Base-by-base conservation (phyloP, 1,140 invertebrate species). In the Amyelois transitella region DNA sequence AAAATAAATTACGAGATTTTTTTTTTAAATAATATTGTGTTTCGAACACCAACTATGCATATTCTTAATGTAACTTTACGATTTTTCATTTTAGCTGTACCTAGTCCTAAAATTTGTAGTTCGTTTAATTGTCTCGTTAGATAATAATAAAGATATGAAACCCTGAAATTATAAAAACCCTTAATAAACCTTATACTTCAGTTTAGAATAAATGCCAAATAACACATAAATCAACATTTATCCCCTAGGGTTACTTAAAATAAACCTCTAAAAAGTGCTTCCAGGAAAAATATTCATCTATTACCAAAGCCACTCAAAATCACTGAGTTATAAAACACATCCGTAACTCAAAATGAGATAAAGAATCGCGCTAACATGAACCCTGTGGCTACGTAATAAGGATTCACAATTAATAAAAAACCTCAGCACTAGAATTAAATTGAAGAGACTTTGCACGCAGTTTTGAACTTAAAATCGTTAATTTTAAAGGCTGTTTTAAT, bases 331-430 rank as follows among this genome's bases (percentile, higher is more conserved):
- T 57, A 51, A 57, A 51, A 57, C 20, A 44, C 52, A 57, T 32
- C 20, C 24, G 19, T 21, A 25, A 19, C 14, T 57, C 12, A 18
- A 21, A 20, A 44, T 14, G 14, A 44, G 28, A 45, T 14, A 8
- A 6, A 10, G 18, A 12, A 53, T 22, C 51, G 62, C 25, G 56
- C 53, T 22, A 75, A 61, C 50, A 60, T 67, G 28, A 66, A 67
- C 76, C 71, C 64, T 74, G 68, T 58, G 5, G 12, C 6, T 43
- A 65, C 24, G 53, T 54, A 69, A 71, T 72, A 75, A 54, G 51
- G 63, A 48, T 51, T 65, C 67, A 53, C 53, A 51, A 62, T 72
- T 64, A 71, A 64, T 51, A 59, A 66, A 59, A 66, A 48, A 47
- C 48, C 47, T 54, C 43, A 53, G 24, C 54, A 22, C 44, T 25